A percentile compares a stretch with the other conserved stretches of the same genome.
Conservation (phyloP, 35 echinoderm and acorn worm genomes). For the Hemicentrotus pulcherrimus region DNA sequence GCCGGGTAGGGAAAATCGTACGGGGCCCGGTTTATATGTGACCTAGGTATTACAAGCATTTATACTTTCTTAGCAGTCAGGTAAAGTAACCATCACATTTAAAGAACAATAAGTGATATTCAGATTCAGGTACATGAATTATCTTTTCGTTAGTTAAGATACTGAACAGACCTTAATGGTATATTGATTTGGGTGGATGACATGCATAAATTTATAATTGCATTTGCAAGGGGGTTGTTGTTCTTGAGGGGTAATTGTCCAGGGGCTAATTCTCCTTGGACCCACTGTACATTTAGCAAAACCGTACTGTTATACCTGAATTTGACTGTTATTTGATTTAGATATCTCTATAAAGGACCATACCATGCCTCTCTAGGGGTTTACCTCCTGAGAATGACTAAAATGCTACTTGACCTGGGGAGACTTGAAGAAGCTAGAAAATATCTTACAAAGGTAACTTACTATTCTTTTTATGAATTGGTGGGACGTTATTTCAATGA, state of each 20-base stretch:
- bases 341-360: slow-evolving; percentile 9
- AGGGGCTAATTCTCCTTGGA: neutral
- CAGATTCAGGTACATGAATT: no score
- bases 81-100: no score
- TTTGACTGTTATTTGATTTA: neutral
- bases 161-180: no score
- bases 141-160: neutral
- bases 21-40: neutral
- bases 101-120: neutral
- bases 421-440: neutral
- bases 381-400: neutral
- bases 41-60: neutral
- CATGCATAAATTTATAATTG: no score
- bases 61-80: no score
- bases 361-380: neutral
- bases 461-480: no score
- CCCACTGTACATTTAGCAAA: neutral
- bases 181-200: no score
- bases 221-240: no score
- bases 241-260: no score
- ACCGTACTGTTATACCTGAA: neutral
- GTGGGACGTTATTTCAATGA: no score
- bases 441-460: slow-evolving; percentile 4
- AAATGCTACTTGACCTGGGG: neutral
- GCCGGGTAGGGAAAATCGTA: neutral